phyloP scores from a whole-genome alignment of 2,888 invertebrate genomes.

The Hanleya hanleyi region DNA sequence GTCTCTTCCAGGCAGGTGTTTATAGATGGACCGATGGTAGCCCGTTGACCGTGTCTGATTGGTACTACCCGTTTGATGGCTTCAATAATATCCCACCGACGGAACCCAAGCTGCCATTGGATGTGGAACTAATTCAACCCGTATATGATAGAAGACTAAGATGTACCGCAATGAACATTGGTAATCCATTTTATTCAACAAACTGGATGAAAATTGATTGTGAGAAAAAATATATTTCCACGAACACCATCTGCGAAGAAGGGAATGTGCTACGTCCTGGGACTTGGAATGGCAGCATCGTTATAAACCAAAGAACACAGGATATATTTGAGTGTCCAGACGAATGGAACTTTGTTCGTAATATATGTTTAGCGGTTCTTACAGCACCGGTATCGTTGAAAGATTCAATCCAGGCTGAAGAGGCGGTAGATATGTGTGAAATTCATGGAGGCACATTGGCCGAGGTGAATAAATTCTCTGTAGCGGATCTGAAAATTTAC shows the following conservation, averaged over 20 bases:
- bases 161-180: not conserved
- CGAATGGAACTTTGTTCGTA: not conserved
- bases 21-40: not conserved
- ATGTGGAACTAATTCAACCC: not conserved
- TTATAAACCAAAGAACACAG: not conserved
- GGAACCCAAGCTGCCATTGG: not conserved
- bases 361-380: not conserved
- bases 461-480: not conserved
- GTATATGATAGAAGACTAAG: not conserved
- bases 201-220: not conserved
- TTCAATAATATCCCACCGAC: not conserved
- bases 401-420: not conserved
- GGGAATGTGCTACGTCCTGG: not conserved
- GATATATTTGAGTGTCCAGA: not conserved
- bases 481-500: not conserved
- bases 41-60: not conserved
- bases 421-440: not conserved
- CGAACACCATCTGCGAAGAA: not conserved
- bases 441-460: not conserved
- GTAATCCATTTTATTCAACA: not conserved
- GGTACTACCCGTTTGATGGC: not conserved
- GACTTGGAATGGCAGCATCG: not conserved
- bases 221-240: not conserved
- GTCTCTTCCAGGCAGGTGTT: not conserved
- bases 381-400: not conserved